Evolutionary conservation across 53 echinoderm and acorn worm genomes (phyloP).

Genomic region (Patiria pectinifera): DNA sequence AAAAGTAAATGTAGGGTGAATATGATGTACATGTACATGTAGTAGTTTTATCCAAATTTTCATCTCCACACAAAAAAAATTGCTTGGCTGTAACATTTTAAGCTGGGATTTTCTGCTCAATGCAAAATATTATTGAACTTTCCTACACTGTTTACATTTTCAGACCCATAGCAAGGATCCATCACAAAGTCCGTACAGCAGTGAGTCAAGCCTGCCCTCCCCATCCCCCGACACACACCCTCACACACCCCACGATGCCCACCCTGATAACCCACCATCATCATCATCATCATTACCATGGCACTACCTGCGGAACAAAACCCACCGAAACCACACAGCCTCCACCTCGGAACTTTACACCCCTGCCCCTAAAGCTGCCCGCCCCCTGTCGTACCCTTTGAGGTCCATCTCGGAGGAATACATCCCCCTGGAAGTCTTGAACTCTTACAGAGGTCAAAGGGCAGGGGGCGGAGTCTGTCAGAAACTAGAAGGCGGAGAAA

Average conservation of each 20-base stretch:
- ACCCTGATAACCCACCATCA: too few relatives aligned
- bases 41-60: too few relatives aligned
- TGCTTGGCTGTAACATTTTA: too few relatives aligned
- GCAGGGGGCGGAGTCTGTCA: slow-evolving; percentile 18
- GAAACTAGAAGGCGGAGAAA: background rate
- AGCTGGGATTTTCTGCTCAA: too few relatives aligned
- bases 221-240: background rate
- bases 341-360: slow-evolving; percentile 54
- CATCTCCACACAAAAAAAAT: too few relatives aligned
- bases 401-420: slow-evolving; percentile 65
- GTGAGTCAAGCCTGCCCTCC: slow-evolving; percentile 13
- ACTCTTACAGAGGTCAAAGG: slow-evolving; percentile 7
- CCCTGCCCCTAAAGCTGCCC: background rate
- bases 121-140: too few relatives aligned
- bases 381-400: slow-evolving; percentile 25
- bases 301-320: background rate
- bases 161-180: slow-evolving; percentile 16
- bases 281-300: background rate
- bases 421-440: slow-evolving; percentile 43
- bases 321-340: slow-evolving; percentile 10
- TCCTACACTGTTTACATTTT: background rate
- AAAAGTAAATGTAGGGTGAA: too few relatives aligned
- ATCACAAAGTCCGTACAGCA: slow-evolving; percentile 41
- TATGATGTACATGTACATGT: too few relatives aligned
- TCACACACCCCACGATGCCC: background rate